A percentile compares a stretch with the other conserved stretches of the same genome.
phyloP scores from a whole-genome alignment of 92 coral and sea anemone genomes.

The Siderastrea siderea region DNA sequence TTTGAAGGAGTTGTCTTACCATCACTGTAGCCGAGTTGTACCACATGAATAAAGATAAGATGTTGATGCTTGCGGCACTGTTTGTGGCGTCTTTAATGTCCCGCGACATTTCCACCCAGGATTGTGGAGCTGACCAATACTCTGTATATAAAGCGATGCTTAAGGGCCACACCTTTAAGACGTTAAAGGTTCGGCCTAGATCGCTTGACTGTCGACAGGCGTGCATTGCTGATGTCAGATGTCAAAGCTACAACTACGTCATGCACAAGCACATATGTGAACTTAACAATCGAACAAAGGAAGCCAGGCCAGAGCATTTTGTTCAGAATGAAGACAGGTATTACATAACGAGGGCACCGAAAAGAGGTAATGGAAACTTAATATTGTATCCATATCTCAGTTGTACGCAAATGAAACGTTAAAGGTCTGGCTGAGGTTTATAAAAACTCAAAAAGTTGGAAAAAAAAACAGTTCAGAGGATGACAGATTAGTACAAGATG shows the following conservation, averaged over 20 bases:
- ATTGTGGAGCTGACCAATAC: neutral
- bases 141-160: constrained; percentile 1
- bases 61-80: neutral
- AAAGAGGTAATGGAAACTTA: neutral
- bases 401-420: neutral
- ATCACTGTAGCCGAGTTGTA: too few species aligned
- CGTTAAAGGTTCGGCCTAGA: neutral
- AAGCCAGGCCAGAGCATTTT: neutral
- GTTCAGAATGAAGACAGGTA: neutral
- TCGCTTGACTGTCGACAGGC: neutral
- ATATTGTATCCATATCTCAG: too few species aligned
- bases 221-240: neutral
- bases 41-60: too few species aligned
- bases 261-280: neutral
- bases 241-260: neutral
- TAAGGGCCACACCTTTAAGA: neutral
- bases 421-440: too few species aligned
- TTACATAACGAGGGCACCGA: neutral
- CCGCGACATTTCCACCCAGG: neutral
- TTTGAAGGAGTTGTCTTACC: too few species aligned
- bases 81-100: neutral
- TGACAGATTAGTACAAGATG: too few species aligned
- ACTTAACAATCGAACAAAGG: constrained; percentile 2
- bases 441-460: too few species aligned
- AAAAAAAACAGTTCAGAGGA: too few species aligned